Base-by-base conservation (phyloP, 1,140 invertebrate species). In the Pogonomyrmex barbatus region DNA sequence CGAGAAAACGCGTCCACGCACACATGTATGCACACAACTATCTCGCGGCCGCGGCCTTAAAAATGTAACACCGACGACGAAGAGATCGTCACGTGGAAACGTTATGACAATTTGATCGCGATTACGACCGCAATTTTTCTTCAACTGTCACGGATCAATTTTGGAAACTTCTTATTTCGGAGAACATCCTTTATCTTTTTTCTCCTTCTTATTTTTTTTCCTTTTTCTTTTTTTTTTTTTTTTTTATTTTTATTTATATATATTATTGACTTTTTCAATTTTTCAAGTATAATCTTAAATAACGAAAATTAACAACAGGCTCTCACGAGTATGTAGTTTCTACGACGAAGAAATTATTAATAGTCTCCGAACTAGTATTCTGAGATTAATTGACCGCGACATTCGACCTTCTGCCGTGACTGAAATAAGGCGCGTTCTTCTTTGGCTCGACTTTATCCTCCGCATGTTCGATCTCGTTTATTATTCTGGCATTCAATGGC, bases 61-160 rank as follows among this genome's bases (percentile, higher is more conserved):
- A 89, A 87, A 75, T 87, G 65, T 52, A 73, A 39, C 50, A 56
- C 33, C 47, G 45, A 67, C 54, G 87, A 70, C 33, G 50, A 50
- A 68, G 36, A 71, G 73, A 87, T 45, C 71, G 63, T 52, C 70
- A 24, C 50, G 62, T 30, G 33, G 58, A 67, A 85, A 79, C 62
- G 75, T 77, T 77, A 77, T 54, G 52, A 8, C 39, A 62, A 54
- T 77, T 63, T 60, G 67, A 85, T 87, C 39, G 67, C 36, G 42
- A 47, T 14, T 50, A 83, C 39, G 30, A 73, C 30, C 30, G 17
- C 9, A 60, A 39, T 24, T 73, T 73, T 58, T 58, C 67, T 14
- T 24, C 2, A 58, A 60, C 14, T 30, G 33, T 33, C 39, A 39
- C 24, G 63, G 45, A 81, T 56, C 52, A 50, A 81, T 81, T 58